Percentiles rank a stretch among this genome's conserved stretches.
These are phyloP conservation scores for Zophobas atratus DNA, from an alignment of 1,140 invertebrate species.

Conservation along the genomic window DNA sequence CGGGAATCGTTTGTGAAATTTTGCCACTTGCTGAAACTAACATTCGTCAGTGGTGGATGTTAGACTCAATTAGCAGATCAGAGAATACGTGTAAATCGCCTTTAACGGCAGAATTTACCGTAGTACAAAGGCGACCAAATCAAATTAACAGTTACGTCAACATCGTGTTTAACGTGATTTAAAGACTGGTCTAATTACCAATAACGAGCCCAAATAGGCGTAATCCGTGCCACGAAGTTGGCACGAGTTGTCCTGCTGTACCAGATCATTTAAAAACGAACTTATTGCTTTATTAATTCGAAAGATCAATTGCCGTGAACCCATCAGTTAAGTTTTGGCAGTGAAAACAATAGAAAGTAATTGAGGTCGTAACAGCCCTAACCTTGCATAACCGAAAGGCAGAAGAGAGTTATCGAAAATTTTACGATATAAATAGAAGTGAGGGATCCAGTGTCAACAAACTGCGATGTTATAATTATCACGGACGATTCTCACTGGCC, in stretches of 20 bases:
- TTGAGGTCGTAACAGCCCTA: constrained; percentile 7
- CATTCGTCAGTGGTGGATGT: no score
- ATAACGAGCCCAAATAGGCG: not conserved
- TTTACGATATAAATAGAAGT: not conserved
- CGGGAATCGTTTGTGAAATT: no score
- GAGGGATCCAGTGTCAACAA: constrained; percentile 12
- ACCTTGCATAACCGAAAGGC: constrained; percentile 6
- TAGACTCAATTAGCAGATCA: not conserved
- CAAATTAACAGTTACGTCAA: constrained; percentile 27
- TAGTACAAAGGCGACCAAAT: not conserved
- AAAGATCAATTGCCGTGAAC: constrained; percentile 23
- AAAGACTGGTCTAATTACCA: not conserved
- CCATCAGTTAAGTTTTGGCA: constrained; percentile 24
- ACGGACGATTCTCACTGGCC: constrained; percentile 7
- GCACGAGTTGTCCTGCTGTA: constrained; percentile 35
- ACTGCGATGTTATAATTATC: constrained; percentile 12
- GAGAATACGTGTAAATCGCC: constrained; percentile 1
- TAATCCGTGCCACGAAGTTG: constrained; percentile 4
- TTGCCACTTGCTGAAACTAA: no score
- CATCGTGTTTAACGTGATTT: not conserved
- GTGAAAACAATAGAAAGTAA: constrained; percentile 12
- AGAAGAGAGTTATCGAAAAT: not conserved
- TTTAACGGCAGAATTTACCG: constrained; percentile 25
- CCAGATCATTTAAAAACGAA: not conserved
- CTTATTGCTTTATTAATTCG: constrained; percentile 17